Evolutionary conservation across 1,140 invertebrate species (phyloP).

Genomic region (Panagrolaimus sp.): DNA sequence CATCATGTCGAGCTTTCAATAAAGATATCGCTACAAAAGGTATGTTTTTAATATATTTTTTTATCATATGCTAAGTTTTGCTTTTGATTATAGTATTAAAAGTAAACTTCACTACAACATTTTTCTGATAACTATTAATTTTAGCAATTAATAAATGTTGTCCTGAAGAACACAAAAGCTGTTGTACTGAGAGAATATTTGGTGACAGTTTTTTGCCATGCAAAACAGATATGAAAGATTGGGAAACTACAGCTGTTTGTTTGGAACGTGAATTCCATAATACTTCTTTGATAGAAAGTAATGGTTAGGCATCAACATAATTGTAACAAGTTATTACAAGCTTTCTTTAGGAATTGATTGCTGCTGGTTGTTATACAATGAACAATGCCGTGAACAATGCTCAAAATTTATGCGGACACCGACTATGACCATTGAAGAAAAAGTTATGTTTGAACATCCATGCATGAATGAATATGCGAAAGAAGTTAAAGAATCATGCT

Average conservation of each 20-base stretch:
- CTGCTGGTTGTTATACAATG: not conserved
- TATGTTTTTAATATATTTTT: no score
- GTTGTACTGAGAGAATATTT: not conserved
- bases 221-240: not conserved
- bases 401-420: not conserved
- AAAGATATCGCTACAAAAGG: no score
- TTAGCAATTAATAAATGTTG: not conserved
- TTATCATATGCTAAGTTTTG: no score
- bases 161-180: not conserved
- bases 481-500: not conserved
- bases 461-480: not conserved
- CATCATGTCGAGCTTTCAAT: no score
- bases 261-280: not conserved
- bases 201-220: not conserved
- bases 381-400: conserved; percentile 8
- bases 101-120: no score
- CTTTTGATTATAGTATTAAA: no score
- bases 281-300: not conserved
- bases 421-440: not conserved
- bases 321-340: not conserved
- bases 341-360: not conserved
- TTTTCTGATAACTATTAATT: no score
- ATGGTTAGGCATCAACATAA: no score
- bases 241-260: not conserved
- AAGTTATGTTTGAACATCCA: not conserved